Evolutionary conservation across 1,140 invertebrate species (phyloP).

Genomic region (Scaptomyza pallida): DNA sequence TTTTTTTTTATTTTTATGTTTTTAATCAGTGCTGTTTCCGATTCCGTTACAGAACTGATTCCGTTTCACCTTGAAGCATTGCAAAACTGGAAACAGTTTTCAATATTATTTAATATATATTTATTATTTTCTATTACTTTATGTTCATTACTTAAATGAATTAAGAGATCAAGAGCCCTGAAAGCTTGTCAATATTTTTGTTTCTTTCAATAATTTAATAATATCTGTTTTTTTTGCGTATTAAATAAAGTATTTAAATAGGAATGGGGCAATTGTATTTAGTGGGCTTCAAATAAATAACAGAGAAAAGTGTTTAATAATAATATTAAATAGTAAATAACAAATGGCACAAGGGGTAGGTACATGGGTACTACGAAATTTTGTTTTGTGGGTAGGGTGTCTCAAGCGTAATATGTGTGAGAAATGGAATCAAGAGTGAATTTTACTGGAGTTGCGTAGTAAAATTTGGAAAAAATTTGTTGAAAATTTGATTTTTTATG

Average conservation of each 20-base stretch:
- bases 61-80: not conserved
- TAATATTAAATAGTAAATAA: constrained; percentile 68
- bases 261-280: constrained; percentile 19
- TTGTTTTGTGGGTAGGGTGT: constrained; percentile 8
- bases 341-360: constrained; percentile 64
- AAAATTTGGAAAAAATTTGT: too few species aligned
- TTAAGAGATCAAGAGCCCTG: constrained; percentile 10
- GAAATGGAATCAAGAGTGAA: constrained; percentile 3
- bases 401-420: constrained; percentile 34
- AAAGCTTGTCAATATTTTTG: constrained; percentile 8
- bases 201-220: too few species aligned
- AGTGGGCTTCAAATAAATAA: constrained; percentile 9
- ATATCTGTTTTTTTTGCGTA: constrained; percentile 2
- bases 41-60: not conserved
- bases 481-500: constrained; percentile 21
- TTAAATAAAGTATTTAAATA: constrained; percentile 9
- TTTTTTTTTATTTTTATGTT: too few species aligned
- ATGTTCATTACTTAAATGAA: not conserved
- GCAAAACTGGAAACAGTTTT: constrained; percentile 3
- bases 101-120: not conserved
- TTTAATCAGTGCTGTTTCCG: constrained; percentile 16
- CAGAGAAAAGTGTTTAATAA: constrained; percentile 23
- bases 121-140: not conserved
- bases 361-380: constrained; percentile 46
- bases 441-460: constrained; percentile 7